phyloP scores from a whole-genome alignment of 2,888 invertebrate species.

The Enchytraeus crypticus region DNA sequence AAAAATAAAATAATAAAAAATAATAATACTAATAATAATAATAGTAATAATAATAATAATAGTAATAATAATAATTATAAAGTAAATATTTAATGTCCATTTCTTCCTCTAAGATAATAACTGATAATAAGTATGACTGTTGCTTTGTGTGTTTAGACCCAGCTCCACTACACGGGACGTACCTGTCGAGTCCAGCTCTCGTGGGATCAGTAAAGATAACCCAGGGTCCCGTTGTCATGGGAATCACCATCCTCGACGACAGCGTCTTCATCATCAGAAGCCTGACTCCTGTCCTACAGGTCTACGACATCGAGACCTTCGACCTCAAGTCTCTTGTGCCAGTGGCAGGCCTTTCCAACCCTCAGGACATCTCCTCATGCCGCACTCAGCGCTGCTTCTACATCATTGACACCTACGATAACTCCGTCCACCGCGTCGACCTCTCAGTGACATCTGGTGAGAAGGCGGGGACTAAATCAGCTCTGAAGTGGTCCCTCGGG shows the following conservation, averaged over 20 bases:
- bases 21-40: too few species aligned
- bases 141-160: neutral
- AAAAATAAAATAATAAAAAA: too few species aligned
- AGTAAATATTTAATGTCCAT: neutral
- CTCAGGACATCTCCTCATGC: constrained; percentile 5
- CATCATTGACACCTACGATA: neutral
- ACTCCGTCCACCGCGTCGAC: neutral
- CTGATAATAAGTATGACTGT: too few species aligned
- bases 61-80: neutral
- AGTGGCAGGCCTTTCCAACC: neutral
- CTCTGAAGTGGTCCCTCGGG: constrained; percentile 3
- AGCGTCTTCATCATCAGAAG: neutral
- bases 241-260: neutral
- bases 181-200: neutral
- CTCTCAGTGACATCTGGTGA: neutral
- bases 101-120: neutral
- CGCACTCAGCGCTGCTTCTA: neutral
- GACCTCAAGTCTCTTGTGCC: neutral
- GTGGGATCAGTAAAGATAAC: neutral
- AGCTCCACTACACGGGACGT: neutral
- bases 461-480: too few species aligned
- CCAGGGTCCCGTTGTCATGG: neutral
- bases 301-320: neutral
- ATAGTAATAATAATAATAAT: neutral
- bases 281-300: neutral